Percentiles rank a stretch among this genome's conserved stretches.
These are phyloP conservation scores for Meleagris gallopavo DNA, from an alignment of 2,113 vertebrate species.

Conservation along the genomic window DNA sequence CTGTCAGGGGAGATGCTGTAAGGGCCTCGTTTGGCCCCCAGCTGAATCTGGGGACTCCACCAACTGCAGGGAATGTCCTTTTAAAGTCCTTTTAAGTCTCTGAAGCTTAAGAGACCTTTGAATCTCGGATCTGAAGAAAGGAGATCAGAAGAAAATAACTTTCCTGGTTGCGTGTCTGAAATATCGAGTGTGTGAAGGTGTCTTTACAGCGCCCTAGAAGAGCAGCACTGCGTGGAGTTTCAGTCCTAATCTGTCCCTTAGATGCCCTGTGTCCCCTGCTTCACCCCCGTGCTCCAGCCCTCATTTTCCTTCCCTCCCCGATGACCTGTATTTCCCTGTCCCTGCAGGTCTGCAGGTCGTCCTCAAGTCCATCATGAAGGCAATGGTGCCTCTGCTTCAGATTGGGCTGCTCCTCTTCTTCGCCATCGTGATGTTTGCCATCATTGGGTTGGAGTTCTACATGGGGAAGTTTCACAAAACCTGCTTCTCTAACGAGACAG, in stretches of 20 bases:
- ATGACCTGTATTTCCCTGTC: neutral
- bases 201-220: neutral
- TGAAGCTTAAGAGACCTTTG: neutral
- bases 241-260: neutral
- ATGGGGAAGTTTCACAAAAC: slow-evolving; percentile 96
- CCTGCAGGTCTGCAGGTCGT: slow-evolving; percentile 93
- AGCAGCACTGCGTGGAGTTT: neutral
- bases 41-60: neutral
- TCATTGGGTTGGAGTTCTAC: slow-evolving; percentile 97
- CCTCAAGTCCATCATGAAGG: slow-evolving; percentile 99
- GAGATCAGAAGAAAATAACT: neutral
- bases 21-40: neutral
- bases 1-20: neutral
- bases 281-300: no score
- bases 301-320: neutral
- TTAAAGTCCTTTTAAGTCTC: neutral
- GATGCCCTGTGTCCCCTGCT: neutral
- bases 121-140: neutral
- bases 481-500: slow-evolving; percentile 89
- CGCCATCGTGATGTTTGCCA: slow-evolving; percentile 98
- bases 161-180: rapidly evolving
- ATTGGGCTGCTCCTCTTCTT: slow-evolving; percentile 97
- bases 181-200: neutral
- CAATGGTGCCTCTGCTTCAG: slow-evolving; percentile 96
- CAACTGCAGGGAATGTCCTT: neutral